Evolutionary conservation across 92 coral and sea anemone species (phyloP).

Genomic region (Porites divaricata): DNA sequence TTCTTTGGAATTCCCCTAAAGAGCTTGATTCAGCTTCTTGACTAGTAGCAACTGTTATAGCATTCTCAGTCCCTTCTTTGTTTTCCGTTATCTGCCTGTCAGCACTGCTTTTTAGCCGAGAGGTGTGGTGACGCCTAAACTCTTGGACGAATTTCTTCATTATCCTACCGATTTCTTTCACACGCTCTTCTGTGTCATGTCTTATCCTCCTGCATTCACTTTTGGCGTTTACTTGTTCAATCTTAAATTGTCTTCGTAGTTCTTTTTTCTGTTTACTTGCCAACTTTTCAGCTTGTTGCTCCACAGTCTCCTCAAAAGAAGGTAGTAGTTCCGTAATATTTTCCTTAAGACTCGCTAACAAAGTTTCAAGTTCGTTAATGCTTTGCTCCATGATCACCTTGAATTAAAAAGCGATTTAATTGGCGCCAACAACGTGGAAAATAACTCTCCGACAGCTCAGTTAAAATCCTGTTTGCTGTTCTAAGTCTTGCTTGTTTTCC

Average conservation of each 20-base stretch:
- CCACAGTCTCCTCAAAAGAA: conserved; percentile 28
- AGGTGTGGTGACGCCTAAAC: neutral
- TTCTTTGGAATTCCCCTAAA: neutral
- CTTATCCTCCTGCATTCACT: conserved; percentile 1
- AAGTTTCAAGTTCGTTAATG: neutral
- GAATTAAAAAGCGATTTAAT: neutral
- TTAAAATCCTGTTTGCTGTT: neutral
- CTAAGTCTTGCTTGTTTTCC: neutral
- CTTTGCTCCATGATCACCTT: conserved; percentile 13
- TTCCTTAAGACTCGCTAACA: conserved; percentile 10
- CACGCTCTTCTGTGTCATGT: conserved; percentile 5
- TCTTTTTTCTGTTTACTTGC: conserved; percentile 11
- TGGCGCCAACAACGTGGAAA: neutral
- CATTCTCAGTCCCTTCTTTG: neutral
- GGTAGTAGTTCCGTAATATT: neutral
- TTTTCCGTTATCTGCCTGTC: neutral
- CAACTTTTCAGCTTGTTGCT: conserved; percentile 16
- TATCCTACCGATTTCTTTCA: neutral
- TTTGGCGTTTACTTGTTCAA: conserved; percentile 2
- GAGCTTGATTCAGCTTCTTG: neutral
- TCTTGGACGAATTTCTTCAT: conserved; percentile 1
- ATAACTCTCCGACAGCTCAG: neutral
- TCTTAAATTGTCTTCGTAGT: conserved; percentile 10
- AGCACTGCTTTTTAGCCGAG: conserved; percentile 4
- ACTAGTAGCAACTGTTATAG: neutral